phyloP scores from a whole-genome alignment of 2,888 invertebrate species.

The Aproaerema taeniolella region DNA sequence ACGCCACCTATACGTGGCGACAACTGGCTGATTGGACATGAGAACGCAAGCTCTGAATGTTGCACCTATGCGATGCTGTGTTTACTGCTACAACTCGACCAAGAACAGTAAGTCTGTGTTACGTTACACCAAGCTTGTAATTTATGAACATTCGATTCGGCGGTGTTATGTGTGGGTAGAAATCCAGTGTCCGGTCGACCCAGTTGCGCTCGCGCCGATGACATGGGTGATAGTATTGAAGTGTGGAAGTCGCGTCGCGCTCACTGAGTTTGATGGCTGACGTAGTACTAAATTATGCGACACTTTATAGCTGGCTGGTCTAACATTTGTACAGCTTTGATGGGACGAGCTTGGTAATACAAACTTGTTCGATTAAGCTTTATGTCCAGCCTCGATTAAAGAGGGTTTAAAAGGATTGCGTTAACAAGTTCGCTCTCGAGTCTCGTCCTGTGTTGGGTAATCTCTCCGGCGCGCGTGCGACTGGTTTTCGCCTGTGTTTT shows the following conservation, averaged over 20 bases:
- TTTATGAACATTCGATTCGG: conserved; percentile 41
- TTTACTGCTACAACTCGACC: too few species aligned
- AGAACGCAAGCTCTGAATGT: conserved; percentile 16
- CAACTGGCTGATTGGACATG: conserved; percentile 20
- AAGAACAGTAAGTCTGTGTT: too few species aligned
- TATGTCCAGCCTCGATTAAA: too few species aligned
- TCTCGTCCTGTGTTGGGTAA: conserved; percentile 35
- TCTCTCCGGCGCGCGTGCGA: conserved; percentile 38
- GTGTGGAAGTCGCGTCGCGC: conserved; percentile 35
- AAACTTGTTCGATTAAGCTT: too few species aligned
- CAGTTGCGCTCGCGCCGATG: conserved; percentile 53
- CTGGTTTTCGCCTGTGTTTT: conserved; percentile 71
- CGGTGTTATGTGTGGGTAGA: conserved; percentile 40
- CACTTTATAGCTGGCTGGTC: too few species aligned
- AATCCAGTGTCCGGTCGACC: conserved; percentile 65
- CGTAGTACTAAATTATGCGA: conserved; percentile 14
- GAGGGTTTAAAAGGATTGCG: too few species aligned
- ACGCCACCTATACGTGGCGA: conserved; percentile 24
- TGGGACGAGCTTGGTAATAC: too few species aligned
- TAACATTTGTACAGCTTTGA: too few species aligned
- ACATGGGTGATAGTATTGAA: conserved; percentile 58
- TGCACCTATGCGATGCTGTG: conserved; percentile 26
- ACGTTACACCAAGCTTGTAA: conserved; percentile 33
- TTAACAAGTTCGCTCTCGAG: too few species aligned
- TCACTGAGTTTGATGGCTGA: conserved; percentile 23